Evolutionary conservation across 2,888 invertebrate species (phyloP), one percentile per base, ranked within the genome.

Genomic region (Muschampia plurimacula): DNA sequence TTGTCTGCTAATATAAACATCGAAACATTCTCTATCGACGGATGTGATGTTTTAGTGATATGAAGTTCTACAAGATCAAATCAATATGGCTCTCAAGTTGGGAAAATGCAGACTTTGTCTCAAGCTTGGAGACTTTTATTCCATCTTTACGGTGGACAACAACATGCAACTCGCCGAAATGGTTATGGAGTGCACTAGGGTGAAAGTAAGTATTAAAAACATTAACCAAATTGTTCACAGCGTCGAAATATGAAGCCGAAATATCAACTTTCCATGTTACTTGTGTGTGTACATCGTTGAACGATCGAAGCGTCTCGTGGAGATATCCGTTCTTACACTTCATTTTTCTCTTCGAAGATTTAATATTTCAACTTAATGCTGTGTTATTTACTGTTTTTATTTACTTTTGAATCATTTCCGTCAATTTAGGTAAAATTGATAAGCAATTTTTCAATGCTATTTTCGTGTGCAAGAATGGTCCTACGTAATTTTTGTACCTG

Each of bases 91-190:
- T 82, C 92, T 94, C 89, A 93, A 93, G 84, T 88, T 95, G 74
- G 94, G 94, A 84, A 95, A 95, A 90, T 95, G 95, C 85, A 92
- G 95, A 85, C 91, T 95, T 67, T 95, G 95, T 84, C 91, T 95
- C 84, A 95, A 95, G 84, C 90, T 95, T 72, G 95, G 95, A 67
- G 95, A 95, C 79, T 95, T 95, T 80, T 95, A 93, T 80, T 95
- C 95, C 76, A 95, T 95, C 81, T 95, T 94, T 78, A 91, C 94
- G 72, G 86, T 90, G 82, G 94, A 95, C 86, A 94, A 93, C 84
- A 86, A 89, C 49, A 76, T 94, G 52, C 94, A 93, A 78, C 87
- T 95, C 15, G 90, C 95, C 41, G 94, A 94, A 76, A 95, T 95
- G 95, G 95, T 91, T 73, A 95, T 94, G 95, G 94, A 94, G 78